These are phyloP conservation scores for Coelinius sp. DNA, from an alignment of 2,888 invertebrate species.

Conservation along the genomic window DNA sequence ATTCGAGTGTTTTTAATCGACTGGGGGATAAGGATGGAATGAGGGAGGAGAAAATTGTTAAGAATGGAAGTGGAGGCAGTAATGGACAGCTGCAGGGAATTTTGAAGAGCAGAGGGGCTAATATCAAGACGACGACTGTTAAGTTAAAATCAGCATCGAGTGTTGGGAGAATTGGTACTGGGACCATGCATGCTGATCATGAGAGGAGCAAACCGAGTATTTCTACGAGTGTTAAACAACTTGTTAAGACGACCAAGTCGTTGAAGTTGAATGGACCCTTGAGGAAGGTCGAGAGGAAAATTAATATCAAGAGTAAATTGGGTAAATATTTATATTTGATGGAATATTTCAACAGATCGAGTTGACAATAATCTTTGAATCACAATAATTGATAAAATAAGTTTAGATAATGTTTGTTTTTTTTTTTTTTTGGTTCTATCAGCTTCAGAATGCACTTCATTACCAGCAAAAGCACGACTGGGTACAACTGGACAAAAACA, in stretches of 20 bases:
- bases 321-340: no score
- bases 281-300: slow-evolving; percentile 39
- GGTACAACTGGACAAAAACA: slow-evolving; percentile 60
- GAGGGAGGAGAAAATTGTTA: slow-evolving; percentile 56
- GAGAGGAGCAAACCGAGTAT: slow-evolving; percentile 59
- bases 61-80: slow-evolving; percentile 55
- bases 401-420: no score
- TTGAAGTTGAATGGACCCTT: slow-evolving; percentile 47
- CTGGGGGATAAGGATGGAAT: slow-evolving; percentile 65
- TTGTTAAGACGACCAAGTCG: slow-evolving; percentile 55
- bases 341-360: no score
- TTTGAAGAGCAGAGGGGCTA: slow-evolving; percentile 55
- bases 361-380: no score
- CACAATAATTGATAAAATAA: no score
- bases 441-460: slow-evolving; percentile 60
- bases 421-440: slow-evolving; percentile 49
- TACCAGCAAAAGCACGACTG: slow-evolving; percentile 67
- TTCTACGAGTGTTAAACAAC: slow-evolving; percentile 54
- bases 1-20: slow-evolving; percentile 65
- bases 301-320: slow-evolving; percentile 56
- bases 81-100: slow-evolving; percentile 53
- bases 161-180: slow-evolving; percentile 42
- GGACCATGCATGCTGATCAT: slow-evolving; percentile 68
- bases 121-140: slow-evolving; percentile 36
- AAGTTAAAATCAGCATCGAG: slow-evolving; percentile 38